phyloP scores from a whole-genome alignment of 2,888 invertebrate genomes.

The Axea sp. region DNA sequence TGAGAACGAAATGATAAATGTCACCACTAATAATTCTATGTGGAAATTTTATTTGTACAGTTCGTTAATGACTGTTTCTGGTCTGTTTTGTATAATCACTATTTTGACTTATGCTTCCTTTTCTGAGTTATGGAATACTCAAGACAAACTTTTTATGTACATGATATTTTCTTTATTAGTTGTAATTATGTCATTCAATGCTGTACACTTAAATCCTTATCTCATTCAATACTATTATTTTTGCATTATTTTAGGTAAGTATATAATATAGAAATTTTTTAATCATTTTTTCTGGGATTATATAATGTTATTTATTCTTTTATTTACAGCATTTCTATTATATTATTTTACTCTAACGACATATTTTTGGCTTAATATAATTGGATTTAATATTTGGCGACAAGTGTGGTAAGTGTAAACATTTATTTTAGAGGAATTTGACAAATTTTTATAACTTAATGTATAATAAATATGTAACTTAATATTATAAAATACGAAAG shows the following conservation, averaged over 20 bases:
- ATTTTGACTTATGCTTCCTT: conserved; percentile 46
- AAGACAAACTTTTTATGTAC: conserved; percentile 46
- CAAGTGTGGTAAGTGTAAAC: conserved; percentile 26
- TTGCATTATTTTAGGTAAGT: conserved; percentile 39
- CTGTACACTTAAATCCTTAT: conserved; percentile 45
- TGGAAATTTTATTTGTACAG: conserved; percentile 39
- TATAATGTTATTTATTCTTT: background rate
- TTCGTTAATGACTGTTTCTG: conserved; percentile 40
- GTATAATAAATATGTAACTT: no score
- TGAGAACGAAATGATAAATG: no score
- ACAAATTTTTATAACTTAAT: no score
- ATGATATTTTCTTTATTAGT: conserved; percentile 39
- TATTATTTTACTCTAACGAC: conserved; percentile 37
- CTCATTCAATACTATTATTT: conserved; percentile 24
- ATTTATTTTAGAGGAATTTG: background rate
- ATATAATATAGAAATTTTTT: no score
- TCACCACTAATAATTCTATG: background rate
- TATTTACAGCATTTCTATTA: conserved; percentile 41
- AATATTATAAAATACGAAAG: no score
- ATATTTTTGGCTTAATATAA: conserved; percentile 43
- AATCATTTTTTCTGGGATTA: background rate
- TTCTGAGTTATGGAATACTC: conserved; percentile 49
- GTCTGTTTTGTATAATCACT: conserved; percentile 43
- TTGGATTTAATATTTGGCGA: conserved; percentile 50
- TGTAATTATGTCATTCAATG: conserved; percentile 44